phyloP scores from a whole-genome alignment of 2,888 invertebrate genomes.

The Trachelus iudaicus region DNA sequence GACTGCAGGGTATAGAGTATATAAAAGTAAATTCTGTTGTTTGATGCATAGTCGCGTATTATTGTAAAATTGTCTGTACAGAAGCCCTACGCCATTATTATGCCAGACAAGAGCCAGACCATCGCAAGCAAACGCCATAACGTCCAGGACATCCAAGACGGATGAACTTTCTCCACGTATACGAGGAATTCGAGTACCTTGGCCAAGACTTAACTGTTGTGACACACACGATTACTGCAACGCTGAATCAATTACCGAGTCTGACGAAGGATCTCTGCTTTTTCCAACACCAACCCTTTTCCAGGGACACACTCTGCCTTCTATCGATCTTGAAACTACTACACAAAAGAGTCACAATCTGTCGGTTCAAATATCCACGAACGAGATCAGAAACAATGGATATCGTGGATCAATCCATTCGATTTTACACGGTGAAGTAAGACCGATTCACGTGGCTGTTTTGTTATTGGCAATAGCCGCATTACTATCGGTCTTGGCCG shows the following conservation, averaged over 20 bases:
- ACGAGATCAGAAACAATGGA: background rate
- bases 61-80: slow-evolving; percentile 16
- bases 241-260: slow-evolving; percentile 25
- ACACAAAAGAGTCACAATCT: background rate
- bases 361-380: background rate
- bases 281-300: background rate
- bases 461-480: slow-evolving; percentile 48
- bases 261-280: background rate
- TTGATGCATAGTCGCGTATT: background rate
- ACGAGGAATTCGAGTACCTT: slow-evolving; percentile 32
- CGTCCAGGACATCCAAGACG: slow-evolving; percentile 14
- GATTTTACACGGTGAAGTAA: slow-evolving; percentile 2
- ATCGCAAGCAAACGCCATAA: slow-evolving; percentile 23
- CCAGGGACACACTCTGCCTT: background rate
- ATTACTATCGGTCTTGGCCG: slow-evolving; percentile 50
- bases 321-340: background rate
- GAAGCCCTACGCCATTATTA: slow-evolving; percentile 48
- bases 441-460: slow-evolving; percentile 47
- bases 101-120: slow-evolving; percentile 51
- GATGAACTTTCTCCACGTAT: background rate
- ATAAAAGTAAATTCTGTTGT: background rate
- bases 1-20: background rate
- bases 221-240: slow-evolving; percentile 52
- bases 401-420: background rate
- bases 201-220: slow-evolving; percentile 51